Evolutionary conservation across 1,140 invertebrate genomes (phyloP).

Genomic region (Trypoxylus dichotomus): DNA sequence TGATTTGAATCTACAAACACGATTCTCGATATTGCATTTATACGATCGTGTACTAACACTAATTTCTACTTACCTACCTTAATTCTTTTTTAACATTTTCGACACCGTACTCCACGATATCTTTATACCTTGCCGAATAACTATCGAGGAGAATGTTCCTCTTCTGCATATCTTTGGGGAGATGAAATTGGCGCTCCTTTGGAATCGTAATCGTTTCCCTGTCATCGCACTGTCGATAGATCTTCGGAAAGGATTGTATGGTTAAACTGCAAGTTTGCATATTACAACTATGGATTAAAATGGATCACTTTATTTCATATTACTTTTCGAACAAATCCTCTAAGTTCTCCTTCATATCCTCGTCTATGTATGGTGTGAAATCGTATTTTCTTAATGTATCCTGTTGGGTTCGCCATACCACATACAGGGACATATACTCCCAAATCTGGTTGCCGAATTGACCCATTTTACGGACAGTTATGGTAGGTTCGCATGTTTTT

Average conservation of each 20-base stretch:
- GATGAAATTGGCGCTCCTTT: not conserved
- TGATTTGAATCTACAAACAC: not conserved
- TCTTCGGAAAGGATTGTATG: not conserved
- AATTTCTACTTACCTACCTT: conserved; percentile 9
- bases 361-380: not conserved
- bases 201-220: not conserved
- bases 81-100: conserved; percentile 23
- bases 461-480: not conserved
- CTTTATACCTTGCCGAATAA: conserved; percentile 22
- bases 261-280: not conserved
- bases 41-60: not conserved
- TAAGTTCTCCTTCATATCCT: conserved; percentile 12
- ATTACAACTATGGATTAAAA: not conserved
- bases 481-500: conserved; percentile 1
- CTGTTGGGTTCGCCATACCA: not conserved
- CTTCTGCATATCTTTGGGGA: not conserved
- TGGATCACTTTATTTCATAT: not conserved
- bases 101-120: not conserved
- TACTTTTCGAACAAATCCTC: conserved; percentile 17
- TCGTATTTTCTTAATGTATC: not conserved
- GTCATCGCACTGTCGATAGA: not conserved
- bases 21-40: not conserved
- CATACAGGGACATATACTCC: conserved; percentile 13
- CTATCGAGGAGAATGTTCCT: not conserved
- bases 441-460: conserved; percentile 23